phyloP scores from a whole-genome alignment of 92 coral and sea anemone species.

The Actinernus sp. region DNA sequence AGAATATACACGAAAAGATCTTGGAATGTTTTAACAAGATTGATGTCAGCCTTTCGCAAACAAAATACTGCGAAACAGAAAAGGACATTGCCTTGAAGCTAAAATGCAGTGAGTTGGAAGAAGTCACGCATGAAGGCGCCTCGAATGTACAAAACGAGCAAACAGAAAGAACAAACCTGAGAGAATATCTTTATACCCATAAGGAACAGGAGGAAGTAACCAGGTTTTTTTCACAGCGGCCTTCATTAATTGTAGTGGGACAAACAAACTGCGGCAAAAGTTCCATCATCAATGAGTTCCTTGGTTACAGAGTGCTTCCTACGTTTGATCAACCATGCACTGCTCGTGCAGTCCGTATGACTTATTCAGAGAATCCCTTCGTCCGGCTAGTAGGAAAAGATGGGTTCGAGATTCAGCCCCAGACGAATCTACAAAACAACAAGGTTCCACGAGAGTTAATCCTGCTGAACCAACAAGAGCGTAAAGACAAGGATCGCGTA shows the following conservation, averaged over 20 bases:
- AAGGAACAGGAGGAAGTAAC: conserved; percentile 54
- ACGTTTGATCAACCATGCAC: conserved; percentile 79
- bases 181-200: conserved; percentile 52
- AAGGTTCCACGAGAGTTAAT: conserved; percentile 62
- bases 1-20: conserved; percentile 44
- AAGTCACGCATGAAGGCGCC: background rate
- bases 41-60: conserved; percentile 4
- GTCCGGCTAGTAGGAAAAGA: conserved; percentile 23
- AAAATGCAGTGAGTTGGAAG: no score
- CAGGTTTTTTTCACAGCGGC: conserved; percentile 48
- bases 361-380: conserved; percentile 54
- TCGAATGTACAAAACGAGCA: background rate
- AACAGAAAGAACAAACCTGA: background rate
- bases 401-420: conserved; percentile 24
- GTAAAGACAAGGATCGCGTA: conserved; percentile 50
- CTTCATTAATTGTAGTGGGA: conserved; percentile 70
- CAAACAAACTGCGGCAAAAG: conserved; percentile 83
- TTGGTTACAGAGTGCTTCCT: conserved; percentile 51
- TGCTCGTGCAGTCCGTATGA: conserved; percentile 66
- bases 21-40: conserved; percentile 51
- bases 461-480: conserved; percentile 52
- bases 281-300: conserved; percentile 71
- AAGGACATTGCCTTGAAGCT: conserved; percentile 12
- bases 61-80: conserved; percentile 8
- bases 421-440: conserved; percentile 13